Percentiles rank a stretch among this genome's conserved stretches.
These are phyloP conservation scores for Limonius californicus DNA, from an alignment of 1,140 invertebrate species.

Conservation along the genomic window DNA sequence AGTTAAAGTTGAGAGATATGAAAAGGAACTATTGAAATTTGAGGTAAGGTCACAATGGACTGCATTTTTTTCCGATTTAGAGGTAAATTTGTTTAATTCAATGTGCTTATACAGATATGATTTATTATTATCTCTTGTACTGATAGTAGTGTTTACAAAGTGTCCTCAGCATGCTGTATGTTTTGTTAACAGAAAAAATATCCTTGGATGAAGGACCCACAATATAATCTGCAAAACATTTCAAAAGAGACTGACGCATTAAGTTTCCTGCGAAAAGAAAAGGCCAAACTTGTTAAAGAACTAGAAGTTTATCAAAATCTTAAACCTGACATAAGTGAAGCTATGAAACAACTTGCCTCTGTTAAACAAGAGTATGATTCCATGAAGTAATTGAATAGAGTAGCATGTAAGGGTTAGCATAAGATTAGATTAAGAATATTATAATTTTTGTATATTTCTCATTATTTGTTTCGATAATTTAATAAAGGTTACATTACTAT, in stretches of 20 bases:
- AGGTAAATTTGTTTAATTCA: too few relatives aligned
- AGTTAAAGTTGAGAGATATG: conserved; percentile 38
- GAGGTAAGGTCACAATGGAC: too few relatives aligned
- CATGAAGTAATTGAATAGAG: conserved; percentile 15
- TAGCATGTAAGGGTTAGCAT: too few relatives aligned
- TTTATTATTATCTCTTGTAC: too few relatives aligned
- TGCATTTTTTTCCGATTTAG: too few relatives aligned
- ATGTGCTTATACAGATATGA: too few relatives aligned
- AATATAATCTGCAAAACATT: conserved; percentile 34
- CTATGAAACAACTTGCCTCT: conserved; percentile 32
- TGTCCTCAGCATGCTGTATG: too few relatives aligned
- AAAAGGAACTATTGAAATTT: conserved; percentile 36
- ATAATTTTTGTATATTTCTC: too few relatives aligned
- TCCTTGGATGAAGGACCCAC: conserved; percentile 37
- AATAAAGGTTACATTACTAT: too few relatives aligned
- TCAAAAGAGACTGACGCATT: conserved; percentile 30
- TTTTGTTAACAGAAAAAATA: conserved; percentile 36
- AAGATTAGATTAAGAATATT: too few relatives aligned
- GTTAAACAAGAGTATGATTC: conserved; percentile 23
- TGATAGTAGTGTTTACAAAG: too few relatives aligned
- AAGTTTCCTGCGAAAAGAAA: conserved; percentile 28
- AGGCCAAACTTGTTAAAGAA: conserved; percentile 32
- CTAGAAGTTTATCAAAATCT: conserved; percentile 33
- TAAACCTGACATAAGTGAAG: conserved; percentile 37
- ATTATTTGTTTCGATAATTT: too few relatives aligned